Conservation (phyloP, 2,113 vertebrate species). For the Piaya cayana region DNA sequence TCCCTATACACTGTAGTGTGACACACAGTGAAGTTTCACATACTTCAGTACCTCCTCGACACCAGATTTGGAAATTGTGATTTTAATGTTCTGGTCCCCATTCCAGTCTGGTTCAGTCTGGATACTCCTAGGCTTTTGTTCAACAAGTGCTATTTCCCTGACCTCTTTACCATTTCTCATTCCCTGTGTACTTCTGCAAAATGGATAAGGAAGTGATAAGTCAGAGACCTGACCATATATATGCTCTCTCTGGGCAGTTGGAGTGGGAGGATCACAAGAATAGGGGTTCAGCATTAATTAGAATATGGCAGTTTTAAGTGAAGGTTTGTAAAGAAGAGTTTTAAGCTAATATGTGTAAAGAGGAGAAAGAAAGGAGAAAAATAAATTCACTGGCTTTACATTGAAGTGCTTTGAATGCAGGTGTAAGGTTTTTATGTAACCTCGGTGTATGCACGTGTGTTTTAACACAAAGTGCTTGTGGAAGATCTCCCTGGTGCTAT, state of each 20-base stretch:
- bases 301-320: neutral
- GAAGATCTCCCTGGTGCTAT: neutral
- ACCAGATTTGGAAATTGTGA: neutral
- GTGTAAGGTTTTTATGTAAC: neutral
- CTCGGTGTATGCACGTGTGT: fast-evolving
- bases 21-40: fast-evolving
- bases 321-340: neutral
- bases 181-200: neutral
- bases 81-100: neutral
- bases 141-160: neutral
- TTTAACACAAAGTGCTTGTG: neutral
- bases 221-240: neutral
- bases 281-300: neutral
- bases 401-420: neutral
- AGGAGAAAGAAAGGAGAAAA: neutral
- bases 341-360: neutral
- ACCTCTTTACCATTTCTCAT: neutral
- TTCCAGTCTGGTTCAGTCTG: fast-evolving
- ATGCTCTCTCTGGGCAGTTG: neutral
- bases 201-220: neutral
- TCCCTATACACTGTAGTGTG: fast-evolving
- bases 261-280: neutral
- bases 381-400: neutral
- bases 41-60: neutral
- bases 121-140: neutral